Conservation (phyloP, 1,140 invertebrate genomes). For the Coptotermes formosanus region DNA sequence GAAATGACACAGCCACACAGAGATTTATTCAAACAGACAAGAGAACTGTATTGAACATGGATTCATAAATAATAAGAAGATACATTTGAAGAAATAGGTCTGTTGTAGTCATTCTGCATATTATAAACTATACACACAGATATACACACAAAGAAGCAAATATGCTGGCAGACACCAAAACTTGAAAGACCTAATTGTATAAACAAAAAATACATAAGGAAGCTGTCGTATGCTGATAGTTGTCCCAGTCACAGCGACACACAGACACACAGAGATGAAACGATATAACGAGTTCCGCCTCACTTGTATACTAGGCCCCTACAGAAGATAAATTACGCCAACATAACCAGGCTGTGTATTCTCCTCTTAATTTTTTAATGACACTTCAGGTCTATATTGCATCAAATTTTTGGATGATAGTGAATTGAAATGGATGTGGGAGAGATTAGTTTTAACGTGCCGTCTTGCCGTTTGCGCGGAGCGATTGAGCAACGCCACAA, state of each 20-base stretch:
- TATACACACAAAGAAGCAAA: conserved; percentile 6
- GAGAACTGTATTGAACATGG: background rate
- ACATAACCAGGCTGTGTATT: too few species aligned
- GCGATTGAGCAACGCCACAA: too few species aligned
- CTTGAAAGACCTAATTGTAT: background rate
- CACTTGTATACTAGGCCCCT: background rate
- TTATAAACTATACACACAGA: background rate
- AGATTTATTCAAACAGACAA: background rate
- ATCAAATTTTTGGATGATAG: too few species aligned
- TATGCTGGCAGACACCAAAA: background rate
- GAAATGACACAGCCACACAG: background rate
- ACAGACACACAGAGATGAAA: conserved; percentile 6
- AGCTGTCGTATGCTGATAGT: background rate
- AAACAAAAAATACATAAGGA: conserved; percentile 6
- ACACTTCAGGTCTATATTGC: too few species aligned
- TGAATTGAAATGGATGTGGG: too few species aligned
- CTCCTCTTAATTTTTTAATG: too few species aligned
- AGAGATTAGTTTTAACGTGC: too few species aligned
- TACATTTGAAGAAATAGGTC: background rate
- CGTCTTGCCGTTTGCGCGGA: too few species aligned
- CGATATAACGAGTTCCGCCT: background rate
- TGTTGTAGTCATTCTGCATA: background rate
- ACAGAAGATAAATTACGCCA: background rate
- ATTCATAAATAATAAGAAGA: background rate
- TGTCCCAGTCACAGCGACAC: background rate